phyloP scores from a whole-genome alignment of 2,888 invertebrate genomes.

The Diarsia dahlii region DNA sequence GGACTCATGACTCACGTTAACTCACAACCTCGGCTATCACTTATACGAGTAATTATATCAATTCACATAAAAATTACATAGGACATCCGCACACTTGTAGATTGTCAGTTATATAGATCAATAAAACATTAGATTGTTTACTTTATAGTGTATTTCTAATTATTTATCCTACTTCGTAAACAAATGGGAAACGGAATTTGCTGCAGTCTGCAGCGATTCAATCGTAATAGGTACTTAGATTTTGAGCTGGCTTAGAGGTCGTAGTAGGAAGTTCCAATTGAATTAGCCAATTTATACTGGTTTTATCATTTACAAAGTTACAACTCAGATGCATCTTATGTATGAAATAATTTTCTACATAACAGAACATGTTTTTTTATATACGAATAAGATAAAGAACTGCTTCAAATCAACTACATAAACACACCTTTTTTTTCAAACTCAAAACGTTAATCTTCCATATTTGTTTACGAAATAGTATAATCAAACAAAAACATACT shows the following conservation, averaged over 20 bases:
- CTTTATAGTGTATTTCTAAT: neutral
- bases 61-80: slow-evolving; percentile 22
- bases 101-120: slow-evolving; percentile 23
- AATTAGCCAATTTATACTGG: too few species aligned
- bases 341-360: neutral
- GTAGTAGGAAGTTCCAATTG: neutral
- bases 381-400: neutral
- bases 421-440: too few species aligned
- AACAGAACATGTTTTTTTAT: too few species aligned
- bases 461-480: slow-evolving; percentile 2
- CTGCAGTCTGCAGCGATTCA: neutral
- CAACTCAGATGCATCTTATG: neutral
- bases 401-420: neutral
- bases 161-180: neutral
- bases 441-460: neutral
- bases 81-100: slow-evolving; percentile 37
- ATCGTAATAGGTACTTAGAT: neutral
- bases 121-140: slow-evolving; percentile 21
- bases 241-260: neutral
- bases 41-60: slow-evolving; percentile 11
- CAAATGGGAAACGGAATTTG: neutral
- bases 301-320: neutral
- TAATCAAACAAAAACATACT: neutral
- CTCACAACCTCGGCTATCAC: slow-evolving; percentile 15
- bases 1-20: slow-evolving; percentile 27